Percentiles rank a stretch among this genome's conserved stretches.
phyloP scores from a whole-genome alignment of 1,140 invertebrate species.

The Teleogryllus occipitalis region DNA sequence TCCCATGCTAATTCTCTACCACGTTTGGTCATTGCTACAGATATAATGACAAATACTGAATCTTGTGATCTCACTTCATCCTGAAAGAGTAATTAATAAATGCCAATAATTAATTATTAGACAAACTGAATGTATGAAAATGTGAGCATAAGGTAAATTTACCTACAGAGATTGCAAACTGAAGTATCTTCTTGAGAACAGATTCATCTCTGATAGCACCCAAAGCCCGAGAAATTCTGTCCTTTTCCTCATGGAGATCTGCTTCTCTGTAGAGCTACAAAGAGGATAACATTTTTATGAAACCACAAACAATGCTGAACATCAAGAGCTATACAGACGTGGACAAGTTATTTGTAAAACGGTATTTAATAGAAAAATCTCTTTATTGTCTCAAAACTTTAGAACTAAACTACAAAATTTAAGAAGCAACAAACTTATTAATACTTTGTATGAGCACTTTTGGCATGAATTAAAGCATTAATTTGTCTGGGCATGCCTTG shows the following conservation, averaged over 20 bases:
- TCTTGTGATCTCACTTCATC: slow-evolving; percentile 88
- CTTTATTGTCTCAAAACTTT: no score
- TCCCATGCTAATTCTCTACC: slow-evolving; percentile 83
- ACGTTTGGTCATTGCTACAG: slow-evolving; percentile 63
- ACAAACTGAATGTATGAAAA: slow-evolving; percentile 3
- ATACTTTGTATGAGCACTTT: no score
- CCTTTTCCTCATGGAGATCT: slow-evolving; percentile 88
- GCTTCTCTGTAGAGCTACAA: slow-evolving; percentile 66
- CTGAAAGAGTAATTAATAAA: slow-evolving; percentile 38
- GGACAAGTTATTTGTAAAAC: no score
- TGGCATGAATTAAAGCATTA: no score
- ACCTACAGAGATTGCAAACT: slow-evolving; percentile 81
- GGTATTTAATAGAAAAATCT: no score
- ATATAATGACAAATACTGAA: slow-evolving; percentile 77
- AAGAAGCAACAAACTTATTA: no score
- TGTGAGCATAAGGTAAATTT: slow-evolving; percentile 12
- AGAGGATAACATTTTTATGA: neutral
- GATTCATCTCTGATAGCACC: slow-evolving; percentile 63
- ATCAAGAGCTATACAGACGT: no score
- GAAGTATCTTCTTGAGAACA: slow-evolving; percentile 66
- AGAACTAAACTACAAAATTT: no score
- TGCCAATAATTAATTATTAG: slow-evolving; percentile 8
- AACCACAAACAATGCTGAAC: no score
- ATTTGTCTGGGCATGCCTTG: no score
- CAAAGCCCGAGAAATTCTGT: slow-evolving; percentile 72